Base-by-base conservation (phyloP, 2,797 vertebrate species). In the Nyctalus aviator region DNA sequence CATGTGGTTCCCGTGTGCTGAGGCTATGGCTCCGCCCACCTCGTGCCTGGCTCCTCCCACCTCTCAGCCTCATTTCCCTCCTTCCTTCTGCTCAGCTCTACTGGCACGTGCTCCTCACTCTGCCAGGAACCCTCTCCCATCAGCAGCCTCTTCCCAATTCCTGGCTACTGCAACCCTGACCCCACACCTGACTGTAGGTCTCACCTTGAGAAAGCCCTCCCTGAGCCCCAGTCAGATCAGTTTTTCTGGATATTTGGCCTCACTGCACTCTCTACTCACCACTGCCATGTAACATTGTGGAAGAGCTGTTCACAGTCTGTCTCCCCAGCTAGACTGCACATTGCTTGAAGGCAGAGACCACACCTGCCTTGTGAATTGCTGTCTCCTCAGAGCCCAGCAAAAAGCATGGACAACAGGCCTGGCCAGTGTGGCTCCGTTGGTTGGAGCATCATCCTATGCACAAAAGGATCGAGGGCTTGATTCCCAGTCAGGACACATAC, bases 121-220 rank as follows among this genome's bases (percentile, higher is more conserved):
- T 55, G 32, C 30, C 50, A 76, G 76, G 46, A 90, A 41, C 55
- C 73, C 50, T 81, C 37, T 68, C 62, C 69, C 41, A 75, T 55
- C 23, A 84, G 59, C 50, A 57, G 6, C 9, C 62, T n/a, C 30
- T 91, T 75, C 53, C 50, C 23, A 76, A 18, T 76, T 94, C 75
- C 73, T 94, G 84, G 9, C 55, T 78, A 23, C n/a, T 18, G 37
- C 15, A 62, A 50, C 20, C 46, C 46, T 77, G 32, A 18, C 23
- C 44, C 13, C 57, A 62, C 35, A 57, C 9, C 69, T 69, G 21
- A n/a, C n/a, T 81, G 93, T 59, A 37, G 13, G 44, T 57, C 32
- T 35, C 73, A 78, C 23, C 75, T 88, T 92, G 55, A 92, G 78
- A 88, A 85, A 93, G n/a, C 27, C 57, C 37, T 55, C 95, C 77